Conservation (phyloP, 2,888 invertebrate genomes). For the Thalpophila matura region DNA sequence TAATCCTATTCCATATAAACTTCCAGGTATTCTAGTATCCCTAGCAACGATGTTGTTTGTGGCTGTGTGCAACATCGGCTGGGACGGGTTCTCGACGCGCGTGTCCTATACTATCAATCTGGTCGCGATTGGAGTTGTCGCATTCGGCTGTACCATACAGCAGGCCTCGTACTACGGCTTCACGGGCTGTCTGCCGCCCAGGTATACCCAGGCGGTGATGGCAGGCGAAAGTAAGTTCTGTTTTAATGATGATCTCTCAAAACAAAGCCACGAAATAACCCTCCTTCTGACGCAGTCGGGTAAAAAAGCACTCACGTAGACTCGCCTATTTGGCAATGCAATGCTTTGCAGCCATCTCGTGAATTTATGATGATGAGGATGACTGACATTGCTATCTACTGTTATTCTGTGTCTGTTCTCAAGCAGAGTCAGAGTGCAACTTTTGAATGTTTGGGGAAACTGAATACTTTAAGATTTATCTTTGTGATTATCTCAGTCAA, state of each 20-base stretch:
- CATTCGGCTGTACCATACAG: conserved; percentile 97
- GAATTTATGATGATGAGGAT: too few species aligned
- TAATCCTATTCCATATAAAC: background rate
- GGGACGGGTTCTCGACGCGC: conserved; percentile 94
- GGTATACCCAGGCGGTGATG: conserved; percentile 98
- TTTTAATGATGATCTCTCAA: background rate
- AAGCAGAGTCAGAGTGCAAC: too few species aligned
- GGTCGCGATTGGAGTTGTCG: conserved; percentile 95
- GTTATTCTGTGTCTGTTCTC: too few species aligned
- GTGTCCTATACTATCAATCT: conserved; percentile 96
- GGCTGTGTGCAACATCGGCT: conserved; percentile 96
- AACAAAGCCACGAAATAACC: background rate
- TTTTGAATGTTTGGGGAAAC: too few species aligned
- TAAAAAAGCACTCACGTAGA: too few species aligned
- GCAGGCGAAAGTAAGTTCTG: conserved; percentile 96
- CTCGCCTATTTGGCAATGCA: background rate
- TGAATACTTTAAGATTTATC: too few species aligned
- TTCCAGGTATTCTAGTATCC: conserved; percentile 94
- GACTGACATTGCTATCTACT: too few species aligned
- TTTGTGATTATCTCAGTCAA: conserved; percentile 4
- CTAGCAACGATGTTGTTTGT: conserved; percentile 95
- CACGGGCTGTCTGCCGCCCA: conserved; percentile 96
- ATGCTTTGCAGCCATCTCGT: too few species aligned
- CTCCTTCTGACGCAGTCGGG: too few species aligned
- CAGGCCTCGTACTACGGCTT: conserved; percentile 98